Evolutionary conservation across 1,140 invertebrate genomes (phyloP).

Genomic region (Drosophila auraria): DNA sequence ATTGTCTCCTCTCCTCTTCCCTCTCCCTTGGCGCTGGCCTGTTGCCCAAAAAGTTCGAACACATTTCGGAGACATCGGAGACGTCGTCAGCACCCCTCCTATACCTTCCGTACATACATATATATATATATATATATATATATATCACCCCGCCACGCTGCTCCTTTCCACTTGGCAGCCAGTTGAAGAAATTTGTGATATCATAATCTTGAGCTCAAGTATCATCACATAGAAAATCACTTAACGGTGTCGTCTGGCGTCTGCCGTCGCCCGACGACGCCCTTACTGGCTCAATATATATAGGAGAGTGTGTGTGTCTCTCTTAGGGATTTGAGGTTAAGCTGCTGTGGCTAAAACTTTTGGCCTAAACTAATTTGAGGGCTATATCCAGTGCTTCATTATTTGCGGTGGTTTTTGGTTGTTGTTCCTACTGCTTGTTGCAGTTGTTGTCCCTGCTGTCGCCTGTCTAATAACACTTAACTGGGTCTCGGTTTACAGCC

Average conservation of each 20-base stretch:
- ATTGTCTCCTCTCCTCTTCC: not conserved
- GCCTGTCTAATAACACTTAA: conserved; percentile 75
- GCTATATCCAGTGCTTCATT: conserved; percentile 72
- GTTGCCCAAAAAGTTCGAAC: conserved; percentile 68
- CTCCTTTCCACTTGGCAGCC: conserved; percentile 36
- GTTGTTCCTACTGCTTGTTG: conserved; percentile 32
- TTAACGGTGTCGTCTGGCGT: conserved; percentile 69
- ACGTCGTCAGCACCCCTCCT: conserved; percentile 12
- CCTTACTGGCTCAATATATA: not conserved
- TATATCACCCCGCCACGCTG: not conserved
- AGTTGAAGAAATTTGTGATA: conserved; percentile 74
- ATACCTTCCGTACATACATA: not conserved
- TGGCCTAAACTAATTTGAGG: conserved; percentile 79
- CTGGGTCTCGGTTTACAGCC: conserved; percentile 52
- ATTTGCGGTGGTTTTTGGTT: conserved; percentile 60
- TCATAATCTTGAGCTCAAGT: conserved; percentile 83
- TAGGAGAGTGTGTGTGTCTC: conserved; percentile 11
- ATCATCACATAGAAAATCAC: conserved; percentile 84
- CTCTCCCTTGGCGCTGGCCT: conserved; percentile 41
- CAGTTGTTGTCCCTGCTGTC: conserved; percentile 54
- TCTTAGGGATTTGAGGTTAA: conserved; percentile 75
- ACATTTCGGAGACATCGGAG: conserved; percentile 61
- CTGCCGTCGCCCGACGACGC: not conserved
- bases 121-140: not conserved
- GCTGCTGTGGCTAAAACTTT: conserved; percentile 81